phyloP scores from a whole-genome alignment of 1,140 invertebrate genomes.

The Pogonomyrmex californicus region DNA sequence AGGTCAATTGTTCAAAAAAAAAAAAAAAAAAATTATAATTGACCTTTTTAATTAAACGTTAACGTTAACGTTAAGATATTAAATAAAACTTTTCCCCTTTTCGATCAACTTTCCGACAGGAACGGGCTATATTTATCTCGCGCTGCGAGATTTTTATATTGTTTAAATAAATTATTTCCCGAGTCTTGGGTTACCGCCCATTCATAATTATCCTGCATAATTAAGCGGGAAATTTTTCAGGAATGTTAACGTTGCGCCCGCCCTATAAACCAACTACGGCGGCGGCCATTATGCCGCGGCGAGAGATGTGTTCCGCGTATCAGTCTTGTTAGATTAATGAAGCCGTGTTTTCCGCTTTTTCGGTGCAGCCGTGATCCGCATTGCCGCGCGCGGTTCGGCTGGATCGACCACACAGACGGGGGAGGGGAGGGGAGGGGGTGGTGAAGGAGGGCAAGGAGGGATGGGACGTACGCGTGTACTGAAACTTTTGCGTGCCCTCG shows the following conservation, averaged over 20 bases:
- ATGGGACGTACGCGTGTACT: constrained; percentile 54
- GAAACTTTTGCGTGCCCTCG: constrained; percentile 68
- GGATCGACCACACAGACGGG: neutral
- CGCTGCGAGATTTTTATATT: neutral
- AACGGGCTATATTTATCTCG: neutral
- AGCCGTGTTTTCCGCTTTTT: constrained; percentile 68
- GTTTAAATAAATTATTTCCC: constrained; percentile 14
- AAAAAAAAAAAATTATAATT: too few relatives aligned
- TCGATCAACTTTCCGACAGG: neutral
- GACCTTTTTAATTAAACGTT: too few relatives aligned
- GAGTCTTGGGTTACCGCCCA: neutral
- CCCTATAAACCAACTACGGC: neutral
- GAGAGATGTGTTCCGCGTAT: constrained; percentile 54
- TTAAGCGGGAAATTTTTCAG: constrained; percentile 31
- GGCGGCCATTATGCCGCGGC: constrained; percentile 23
- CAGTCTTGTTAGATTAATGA: constrained; percentile 71
- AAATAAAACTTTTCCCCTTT: too few relatives aligned
- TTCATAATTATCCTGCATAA: constrained; percentile 20
- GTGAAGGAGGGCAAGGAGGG: too few relatives aligned
- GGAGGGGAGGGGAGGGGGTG: too few relatives aligned
- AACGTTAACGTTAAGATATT: too few relatives aligned
- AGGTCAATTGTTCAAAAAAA: too few relatives aligned
- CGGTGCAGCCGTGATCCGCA: constrained; percentile 66
- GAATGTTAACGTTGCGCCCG: neutral
- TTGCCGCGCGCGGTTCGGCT: constrained; percentile 29